Conservation (phyloP, 2,888 invertebrate species). For the Selenia dentaria region DNA sequence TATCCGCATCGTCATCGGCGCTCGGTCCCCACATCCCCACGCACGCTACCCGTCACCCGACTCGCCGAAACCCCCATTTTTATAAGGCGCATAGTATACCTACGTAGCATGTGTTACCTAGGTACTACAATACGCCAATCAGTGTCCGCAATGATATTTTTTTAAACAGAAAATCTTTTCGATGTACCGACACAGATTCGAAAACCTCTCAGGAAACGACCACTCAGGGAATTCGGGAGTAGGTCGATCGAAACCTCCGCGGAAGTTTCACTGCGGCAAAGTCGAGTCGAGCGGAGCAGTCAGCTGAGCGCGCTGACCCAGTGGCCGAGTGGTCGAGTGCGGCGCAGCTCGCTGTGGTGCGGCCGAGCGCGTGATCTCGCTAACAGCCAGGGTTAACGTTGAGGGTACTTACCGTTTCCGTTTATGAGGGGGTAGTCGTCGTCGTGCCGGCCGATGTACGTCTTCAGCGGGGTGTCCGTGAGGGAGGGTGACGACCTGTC, state of each 20-base stretch:
- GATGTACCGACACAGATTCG: not conserved
- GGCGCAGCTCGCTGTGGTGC: conserved; percentile 32
- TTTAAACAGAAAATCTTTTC: not conserved
- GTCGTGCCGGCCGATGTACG: conserved; percentile 93
- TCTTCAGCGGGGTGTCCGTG: conserved; percentile 94
- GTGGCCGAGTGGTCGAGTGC: conserved; percentile 9
- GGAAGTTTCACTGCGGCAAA: conserved; percentile 75
- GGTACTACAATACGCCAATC: conserved; percentile 2
- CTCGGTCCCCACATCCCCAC: conserved; percentile 24
- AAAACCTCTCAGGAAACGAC: not conserved
- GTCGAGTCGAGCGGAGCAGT: conserved; percentile 42
- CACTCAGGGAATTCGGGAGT: conserved; percentile 22
- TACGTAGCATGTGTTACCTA: conserved; percentile 3
- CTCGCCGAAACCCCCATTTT: conserved; percentile 19
- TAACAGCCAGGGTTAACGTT: not conserved
- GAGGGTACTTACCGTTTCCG: conserved; percentile 86
- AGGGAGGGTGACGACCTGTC: conserved; percentile 95
- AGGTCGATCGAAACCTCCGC: conserved; percentile 72
- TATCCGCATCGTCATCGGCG: conserved; percentile 39
- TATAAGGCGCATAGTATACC: conserved; percentile 6
- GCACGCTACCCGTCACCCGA: conserved; percentile 12
- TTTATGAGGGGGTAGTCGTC: conserved; percentile 91
- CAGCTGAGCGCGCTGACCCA: conserved; percentile 20
- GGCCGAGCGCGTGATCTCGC: conserved; percentile 38
- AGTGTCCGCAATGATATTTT: not conserved